Base-by-base conservation (phyloP, 2,888 invertebrate species). In the Spatulosminthurus flaviceps region DNA sequence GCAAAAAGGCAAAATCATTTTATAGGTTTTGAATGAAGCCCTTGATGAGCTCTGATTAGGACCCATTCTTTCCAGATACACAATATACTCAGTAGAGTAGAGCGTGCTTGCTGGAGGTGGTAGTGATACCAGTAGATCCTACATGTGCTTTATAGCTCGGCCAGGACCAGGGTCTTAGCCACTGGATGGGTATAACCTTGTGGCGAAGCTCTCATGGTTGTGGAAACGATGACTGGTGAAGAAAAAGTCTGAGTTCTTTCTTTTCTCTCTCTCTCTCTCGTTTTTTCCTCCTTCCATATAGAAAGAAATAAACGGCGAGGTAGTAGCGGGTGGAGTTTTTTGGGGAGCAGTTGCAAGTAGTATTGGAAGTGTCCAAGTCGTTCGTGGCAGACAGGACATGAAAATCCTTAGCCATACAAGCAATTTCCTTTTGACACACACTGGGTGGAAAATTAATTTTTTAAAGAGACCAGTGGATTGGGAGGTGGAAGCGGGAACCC, bases 371-470 rank as follows among this genome's bases (percentile, higher is more conserved):
- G 80, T 80, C 80, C 80, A 80, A 77, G 80, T 80, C 60, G 67
- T 72, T 72, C 42, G 77, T 72, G 67, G 72, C 24, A 71, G 79
- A 77, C 79, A 81, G 79, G 81, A 79, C 79, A 81, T 79, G 81
- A 81, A 81, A 81, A 81, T 81, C 81, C 79, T 79, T 81, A 79
- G 79, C 79, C 78, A 75, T 79, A 81, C 79, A 81, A 79, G 70
- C 81, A 81, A 79, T 81, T 81, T 81, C 78, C 81, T 81, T 81
- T 81, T 81, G 81, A 81, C 81, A 81, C 79, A 81, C 78, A 81
- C 81, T 79, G 79, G 81, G 81, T 81, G 79, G 81, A 81, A 81
- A 81, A 81, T 81, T 81, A 81, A 81, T 81, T 81, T 81, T 81
- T 81, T 79, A 81, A 81, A 79, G 81, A 81, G 81, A 78, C 77